A percentile compares a stretch with the other conserved stretches of the same genome.
These are phyloP conservation scores for Otus sunia DNA, from an alignment of 2,113 vertebrate genomes.

Conservation along the genomic window DNA sequence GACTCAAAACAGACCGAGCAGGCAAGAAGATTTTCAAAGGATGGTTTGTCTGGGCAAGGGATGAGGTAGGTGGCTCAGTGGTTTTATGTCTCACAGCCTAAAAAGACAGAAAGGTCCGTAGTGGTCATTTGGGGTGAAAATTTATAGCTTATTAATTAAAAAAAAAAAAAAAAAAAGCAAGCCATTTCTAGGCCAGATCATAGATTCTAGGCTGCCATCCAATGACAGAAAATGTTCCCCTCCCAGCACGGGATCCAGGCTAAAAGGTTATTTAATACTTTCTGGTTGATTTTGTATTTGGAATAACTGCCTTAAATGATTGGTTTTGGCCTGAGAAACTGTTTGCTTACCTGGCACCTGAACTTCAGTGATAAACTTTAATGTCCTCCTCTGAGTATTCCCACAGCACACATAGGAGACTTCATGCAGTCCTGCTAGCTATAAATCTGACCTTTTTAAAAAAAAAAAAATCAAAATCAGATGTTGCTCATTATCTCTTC, in stretches of 20 bases:
- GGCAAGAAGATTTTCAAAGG: constrained; percentile 24
- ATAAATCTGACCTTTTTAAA: background rate
- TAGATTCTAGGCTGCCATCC: constrained; percentile 47
- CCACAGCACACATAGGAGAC: background rate
- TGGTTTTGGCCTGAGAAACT: constrained; percentile 36
- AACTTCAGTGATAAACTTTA: constrained; percentile 37
- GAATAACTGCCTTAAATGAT: constrained; percentile 37
- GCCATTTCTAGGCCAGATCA: background rate
- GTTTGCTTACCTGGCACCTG: constrained; percentile 67
- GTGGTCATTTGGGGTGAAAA: constrained; percentile 12
- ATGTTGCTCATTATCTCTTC: background rate
- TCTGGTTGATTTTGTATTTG: constrained; percentile 31
- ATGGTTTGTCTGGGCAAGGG: background rate
- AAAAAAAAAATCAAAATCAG: background rate
- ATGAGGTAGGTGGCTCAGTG: background rate
- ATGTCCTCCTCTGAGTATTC: constrained; percentile 32
- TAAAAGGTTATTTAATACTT: constrained; percentile 47
- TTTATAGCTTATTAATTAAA: constrained; percentile 43
- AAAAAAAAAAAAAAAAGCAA: background rate
- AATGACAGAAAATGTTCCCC: constrained; percentile 23
- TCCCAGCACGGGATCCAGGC: background rate
- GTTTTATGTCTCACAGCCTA: background rate
- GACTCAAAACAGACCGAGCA: background rate
- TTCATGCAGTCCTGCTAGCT: background rate
- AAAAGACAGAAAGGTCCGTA: background rate